Percentiles rank a stretch among this genome's conserved stretches.
Evolutionary conservation across 2,888 invertebrate species (phyloP).

Genomic region (Lutraria lutraria): DNA sequence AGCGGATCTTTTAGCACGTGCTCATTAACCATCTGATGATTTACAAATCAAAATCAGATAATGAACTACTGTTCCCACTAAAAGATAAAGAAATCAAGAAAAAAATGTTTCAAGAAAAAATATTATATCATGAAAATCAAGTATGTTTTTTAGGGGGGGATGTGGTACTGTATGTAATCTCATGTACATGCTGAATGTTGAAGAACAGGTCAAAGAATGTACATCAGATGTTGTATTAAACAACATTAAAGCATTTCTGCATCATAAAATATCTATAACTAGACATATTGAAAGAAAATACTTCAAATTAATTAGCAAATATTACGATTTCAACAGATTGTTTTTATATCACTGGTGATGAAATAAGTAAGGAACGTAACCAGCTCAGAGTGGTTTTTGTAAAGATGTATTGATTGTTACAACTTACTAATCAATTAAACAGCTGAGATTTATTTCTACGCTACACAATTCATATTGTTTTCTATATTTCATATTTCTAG

Average conservation of each 20-base stretch:
- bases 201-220: slow-evolving; percentile 24
- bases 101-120: slow-evolving; percentile 32
- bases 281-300: slow-evolving; percentile 33
- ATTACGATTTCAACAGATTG: slow-evolving; percentile 48
- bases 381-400: background rate
- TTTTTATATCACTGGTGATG: slow-evolving; percentile 38
- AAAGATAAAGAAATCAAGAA: slow-evolving; percentile 26
- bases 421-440: slow-evolving; percentile 40
- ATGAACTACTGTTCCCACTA: slow-evolving; percentile 43
- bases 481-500: slow-evolving; percentile 18
- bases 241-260: slow-evolving; percentile 35
- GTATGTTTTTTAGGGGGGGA: background rate
- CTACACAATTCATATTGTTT: slow-evolving; percentile 18
- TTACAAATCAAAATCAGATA: slow-evolving; percentile 63
- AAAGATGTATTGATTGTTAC: slow-evolving; percentile 34
- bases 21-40: slow-evolving; percentile 65
- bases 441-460: slow-evolving; percentile 35
- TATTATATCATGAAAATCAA: slow-evolving; percentile 22
- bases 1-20: slow-evolving; percentile 66
- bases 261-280: slow-evolving; percentile 36
- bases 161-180: background rate
- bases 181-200: background rate
- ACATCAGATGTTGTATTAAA: slow-evolving; percentile 14
- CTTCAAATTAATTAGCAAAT: slow-evolving; percentile 47
- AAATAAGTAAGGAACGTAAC: slow-evolving; percentile 27